phyloP scores from a whole-genome alignment of 1,140 invertebrate species.

The Philopotamus ludificatus region DNA sequence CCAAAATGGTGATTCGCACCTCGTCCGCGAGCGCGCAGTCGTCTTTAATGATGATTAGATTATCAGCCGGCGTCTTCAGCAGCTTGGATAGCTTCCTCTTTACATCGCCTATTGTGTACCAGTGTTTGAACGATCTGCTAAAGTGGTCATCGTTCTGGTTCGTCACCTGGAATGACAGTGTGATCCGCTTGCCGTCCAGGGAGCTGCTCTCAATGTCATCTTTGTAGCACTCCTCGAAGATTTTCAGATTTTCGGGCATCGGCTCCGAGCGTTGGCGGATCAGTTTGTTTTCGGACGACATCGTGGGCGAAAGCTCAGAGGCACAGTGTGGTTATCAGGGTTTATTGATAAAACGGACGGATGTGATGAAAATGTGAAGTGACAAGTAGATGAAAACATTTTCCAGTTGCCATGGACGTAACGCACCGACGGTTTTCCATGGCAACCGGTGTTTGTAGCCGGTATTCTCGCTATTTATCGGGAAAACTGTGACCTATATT shows the following conservation, averaged over 20 bases:
- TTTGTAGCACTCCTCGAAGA: background rate
- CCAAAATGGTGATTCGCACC: slow-evolving; percentile 7
- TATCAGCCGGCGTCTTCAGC: slow-evolving; percentile 26
- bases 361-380: background rate
- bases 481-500: too few species aligned
- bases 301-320: background rate
- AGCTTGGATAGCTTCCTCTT: slow-evolving; percentile 33
- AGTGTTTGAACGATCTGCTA: slow-evolving; percentile 28
- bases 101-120: slow-evolving; percentile 21
- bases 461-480: too few species aligned
- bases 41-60: slow-evolving; percentile 27
- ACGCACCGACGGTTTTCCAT: background rate
- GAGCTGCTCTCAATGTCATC: slow-evolving; percentile 29
- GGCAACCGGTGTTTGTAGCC: too few species aligned
- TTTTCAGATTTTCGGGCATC: slow-evolving; percentile 21
- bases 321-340: background rate
- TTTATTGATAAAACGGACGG: slow-evolving; percentile 12
- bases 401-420: slow-evolving; percentile 7
- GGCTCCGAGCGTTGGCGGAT: slow-evolving; percentile 34
- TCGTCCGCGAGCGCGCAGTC: slow-evolving; percentile 19
- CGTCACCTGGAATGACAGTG: slow-evolving; percentile 27
- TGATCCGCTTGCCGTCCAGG: slow-evolving; percentile 34
- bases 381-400: background rate
- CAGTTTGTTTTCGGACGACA: slow-evolving; percentile 29
- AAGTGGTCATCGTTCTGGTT: slow-evolving; percentile 35